Base-by-base conservation (phyloP, 2,888 invertebrate species). In the Anthophora plumipes region DNA sequence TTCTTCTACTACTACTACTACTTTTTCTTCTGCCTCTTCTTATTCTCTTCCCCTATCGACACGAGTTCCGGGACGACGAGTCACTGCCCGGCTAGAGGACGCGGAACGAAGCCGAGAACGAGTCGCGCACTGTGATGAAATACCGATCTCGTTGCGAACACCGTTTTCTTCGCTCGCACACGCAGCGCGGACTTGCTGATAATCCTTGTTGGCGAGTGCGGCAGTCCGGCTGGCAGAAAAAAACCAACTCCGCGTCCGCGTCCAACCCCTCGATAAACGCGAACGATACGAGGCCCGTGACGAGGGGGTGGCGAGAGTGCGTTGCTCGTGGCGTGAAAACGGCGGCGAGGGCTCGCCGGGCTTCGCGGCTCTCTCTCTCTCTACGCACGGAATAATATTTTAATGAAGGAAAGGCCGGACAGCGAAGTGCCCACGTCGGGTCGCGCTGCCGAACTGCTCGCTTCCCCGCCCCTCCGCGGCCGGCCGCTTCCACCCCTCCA, bases 361-460 rank as follows among this genome's bases (percentile, higher is more conserved):
- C 84, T 88, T 85, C 85, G 86, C 87, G 78, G 77, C 82, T 87
- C 87, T 86, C 88, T 89, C 85, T 77, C 84, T 84, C 67, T 82
- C 83, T 72, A 85, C 85, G 83, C 90, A 88, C 89, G 85, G 90
- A 90, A 90, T 91, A 91, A 92, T 92, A 93, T 93, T 93, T 92
- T 92, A 93, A 93, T 93, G 91, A 92, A 91, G 91, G 91, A 92
- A 93, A 92, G 91, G 92, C 92, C 93, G 92, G 93, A 93, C 93
- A 92, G 93, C 93, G 93, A 93, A 93, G 93, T 93, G 92, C 92
- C 93, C 93, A 91, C 92, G 92, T 92, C 92, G 93, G 93, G 92
- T 93, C 91, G 93, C 93, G 92, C 93, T 92, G 93, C 93, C 92
- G 92, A 93, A 93, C 93, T 93, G 93, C 82, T 91, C 90, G 91